A percentile compares a stretch with the other conserved stretches of the same genome.
Evolutionary conservation across 2,888 invertebrate genomes (phyloP).

Genomic region (Lithosia quadra): DNA sequence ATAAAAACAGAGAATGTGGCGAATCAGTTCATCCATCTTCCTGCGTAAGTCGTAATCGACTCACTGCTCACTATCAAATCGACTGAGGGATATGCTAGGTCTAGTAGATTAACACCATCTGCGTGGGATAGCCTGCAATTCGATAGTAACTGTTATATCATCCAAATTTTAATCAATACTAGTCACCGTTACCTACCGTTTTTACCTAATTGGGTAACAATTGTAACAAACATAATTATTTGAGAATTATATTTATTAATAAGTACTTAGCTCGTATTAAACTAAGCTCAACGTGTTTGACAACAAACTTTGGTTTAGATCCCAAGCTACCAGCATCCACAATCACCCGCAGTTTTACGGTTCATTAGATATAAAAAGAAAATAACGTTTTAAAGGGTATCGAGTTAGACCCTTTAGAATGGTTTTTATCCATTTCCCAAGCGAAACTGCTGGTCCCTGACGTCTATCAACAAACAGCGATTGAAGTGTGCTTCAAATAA

Average conservation of each 20-base stretch:
- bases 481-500: slow-evolving; percentile 54
- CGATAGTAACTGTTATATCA: too few species aligned
- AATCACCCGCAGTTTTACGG: slow-evolving; percentile 74
- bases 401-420: slow-evolving; percentile 64
- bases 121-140: too few species aligned
- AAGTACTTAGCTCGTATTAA: slow-evolving; percentile 42
- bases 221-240: neutral
- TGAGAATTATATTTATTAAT: slow-evolving; percentile 50
- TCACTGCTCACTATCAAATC: too few species aligned
- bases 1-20: too few species aligned
- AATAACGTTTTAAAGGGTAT: slow-evolving; percentile 74
- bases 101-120: too few species aligned
- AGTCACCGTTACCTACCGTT: too few species aligned
- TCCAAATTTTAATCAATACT: too few species aligned
- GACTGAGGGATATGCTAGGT: too few species aligned
- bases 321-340: slow-evolving; percentile 46
- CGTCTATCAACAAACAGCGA: slow-evolving; percentile 71
- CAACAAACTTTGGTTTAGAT: slow-evolving; percentile 36
- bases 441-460: slow-evolving; percentile 64
- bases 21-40: too few species aligned
- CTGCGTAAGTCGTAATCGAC: too few species aligned
- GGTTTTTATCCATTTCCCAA: slow-evolving; percentile 62
- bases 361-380: slow-evolving; percentile 78
- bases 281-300: slow-evolving; percentile 21
- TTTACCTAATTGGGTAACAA: too few species aligned